Percentiles rank a stretch among this genome's conserved stretches.
Evolutionary conservation across 1,140 invertebrate species (phyloP).

Genomic region (Danaus melanippus): DNA sequence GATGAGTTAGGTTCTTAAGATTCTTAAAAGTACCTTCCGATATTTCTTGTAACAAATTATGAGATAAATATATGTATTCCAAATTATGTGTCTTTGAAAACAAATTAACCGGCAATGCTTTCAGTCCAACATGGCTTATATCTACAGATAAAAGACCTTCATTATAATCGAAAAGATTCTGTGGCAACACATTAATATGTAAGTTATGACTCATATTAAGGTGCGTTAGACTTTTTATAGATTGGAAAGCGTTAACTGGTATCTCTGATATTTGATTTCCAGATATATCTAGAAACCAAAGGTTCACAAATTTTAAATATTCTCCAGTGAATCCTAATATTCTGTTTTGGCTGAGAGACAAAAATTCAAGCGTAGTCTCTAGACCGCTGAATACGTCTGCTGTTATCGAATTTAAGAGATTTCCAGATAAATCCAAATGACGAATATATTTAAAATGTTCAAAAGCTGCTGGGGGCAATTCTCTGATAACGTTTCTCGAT

Average conservation of each 20-base stretch:
- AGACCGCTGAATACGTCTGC: conserved; percentile 83
- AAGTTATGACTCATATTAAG: conserved; percentile 86
- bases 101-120: conserved; percentile 79
- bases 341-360: conserved; percentile 85
- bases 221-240: conserved; percentile 78
- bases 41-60: conserved; percentile 81
- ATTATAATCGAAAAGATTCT: conserved; percentile 75
- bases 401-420: conserved; percentile 80
- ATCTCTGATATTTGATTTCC: conserved; percentile 83
- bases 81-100: conserved; percentile 79
- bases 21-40: conserved; percentile 81
- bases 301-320: conserved; percentile 76
- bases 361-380: conserved; percentile 79
- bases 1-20: conserved; percentile 78
- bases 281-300: conserved; percentile 83
- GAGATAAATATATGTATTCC: conserved; percentile 76
- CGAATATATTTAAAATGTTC: conserved; percentile 82
- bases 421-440: conserved; percentile 83
- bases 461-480: conserved; percentile 86
- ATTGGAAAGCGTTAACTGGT: conserved; percentile 77
- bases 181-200: conserved; percentile 75
- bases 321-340: conserved; percentile 78
- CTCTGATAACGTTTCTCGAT: conserved; percentile 88
- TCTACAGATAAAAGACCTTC: conserved; percentile 78
- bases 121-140: conserved; percentile 80